Evolutionary conservation across 23 tunicate species (phyloP).

Genomic region (Styela clava): DNA sequence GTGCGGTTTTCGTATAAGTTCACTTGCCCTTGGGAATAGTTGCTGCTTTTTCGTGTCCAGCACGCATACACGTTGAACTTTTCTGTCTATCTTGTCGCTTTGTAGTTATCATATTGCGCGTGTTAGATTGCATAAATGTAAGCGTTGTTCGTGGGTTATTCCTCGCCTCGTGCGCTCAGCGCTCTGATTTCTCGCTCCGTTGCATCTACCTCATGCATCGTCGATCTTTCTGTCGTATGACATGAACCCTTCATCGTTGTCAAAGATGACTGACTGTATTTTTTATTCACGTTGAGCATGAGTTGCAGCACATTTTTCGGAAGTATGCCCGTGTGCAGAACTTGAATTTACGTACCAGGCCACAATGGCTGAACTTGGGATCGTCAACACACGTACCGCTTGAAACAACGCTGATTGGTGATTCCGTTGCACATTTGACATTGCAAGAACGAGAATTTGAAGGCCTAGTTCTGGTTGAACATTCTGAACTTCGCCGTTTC

Average conservation of each 20-base stretch:
- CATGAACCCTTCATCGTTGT: background rate
- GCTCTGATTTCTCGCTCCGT: background rate
- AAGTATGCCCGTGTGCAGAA: constrained; percentile 81
- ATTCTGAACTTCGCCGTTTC: constrained; percentile 17
- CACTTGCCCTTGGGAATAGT: background rate
- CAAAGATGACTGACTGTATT: background rate
- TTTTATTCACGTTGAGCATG: constrained; percentile 34
- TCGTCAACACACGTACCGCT: constrained; percentile 58
- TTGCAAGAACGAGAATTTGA: constrained; percentile 41
- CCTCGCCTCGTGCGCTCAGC: background rate
- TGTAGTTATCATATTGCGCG: background rate
- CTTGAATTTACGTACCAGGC: constrained; percentile 58
- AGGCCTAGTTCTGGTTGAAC: constrained; percentile 49
- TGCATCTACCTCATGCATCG: background rate
- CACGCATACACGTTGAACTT: background rate
- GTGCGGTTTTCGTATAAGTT: background rate
- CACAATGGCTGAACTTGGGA: constrained; percentile 74
- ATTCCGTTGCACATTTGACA: constrained; percentile 20
- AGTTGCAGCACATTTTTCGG: constrained; percentile 78
- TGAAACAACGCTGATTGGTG: constrained; percentile 21
- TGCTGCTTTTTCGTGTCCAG: background rate
- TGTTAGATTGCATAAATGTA: background rate
- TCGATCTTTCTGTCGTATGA: background rate
- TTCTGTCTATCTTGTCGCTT: background rate
- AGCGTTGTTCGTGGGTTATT: background rate